Evolutionary conservation across 2,113 vertebrate genomes (phyloP), one percentile per base, ranked within the genome.

Genomic region (Aspiorhynchus laticeps): DNA sequence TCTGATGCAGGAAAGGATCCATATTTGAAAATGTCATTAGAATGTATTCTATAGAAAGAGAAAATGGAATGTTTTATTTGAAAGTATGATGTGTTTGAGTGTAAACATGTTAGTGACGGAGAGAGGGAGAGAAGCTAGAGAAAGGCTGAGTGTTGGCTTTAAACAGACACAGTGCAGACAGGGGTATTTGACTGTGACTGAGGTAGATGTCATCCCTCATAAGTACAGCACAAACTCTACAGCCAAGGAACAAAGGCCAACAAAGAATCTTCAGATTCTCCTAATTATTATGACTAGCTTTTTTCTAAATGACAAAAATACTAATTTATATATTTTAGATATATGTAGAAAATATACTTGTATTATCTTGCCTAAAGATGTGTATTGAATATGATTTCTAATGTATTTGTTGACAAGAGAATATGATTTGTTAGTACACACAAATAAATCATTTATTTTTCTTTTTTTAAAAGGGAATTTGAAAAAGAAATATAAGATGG

Each of bases 71-170:
- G 53, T 61, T 61, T 61, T 63, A 43, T 63, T 43, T 81, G 7
- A 38, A 61, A 43, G 36, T 43, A 26, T 65, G 33, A 19, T 31
- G 19, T 33, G 4, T 31, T 65, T 43, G 19, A 31, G 63, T 48
- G 43, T 67, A 48, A 48, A 19, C 24, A 63, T 43, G 53, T 81
- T 63, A 63, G n/a, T 28, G 41, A 69, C 24, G n/a, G 59, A 83
- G 41, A 63, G n/a, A 28, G n/a, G 26, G 24, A 41, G 56, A 26
- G 10, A 48, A 31, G 53, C 1, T 26, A 21, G 80, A 82, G 38
- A 48, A 69, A 69, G 63, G 80, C 5, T 80, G 76, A 41, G 26
- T 36, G 78, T 24, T 82, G 80, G 12, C 51, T 86, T 80, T 41
- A 71, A 80, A 59, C 85, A 80, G 31, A 26, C 26, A 36, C 28